Evolutionary conservation across 2,888 invertebrate genomes (phyloP).

Genomic region (Rhagium mordax): DNA sequence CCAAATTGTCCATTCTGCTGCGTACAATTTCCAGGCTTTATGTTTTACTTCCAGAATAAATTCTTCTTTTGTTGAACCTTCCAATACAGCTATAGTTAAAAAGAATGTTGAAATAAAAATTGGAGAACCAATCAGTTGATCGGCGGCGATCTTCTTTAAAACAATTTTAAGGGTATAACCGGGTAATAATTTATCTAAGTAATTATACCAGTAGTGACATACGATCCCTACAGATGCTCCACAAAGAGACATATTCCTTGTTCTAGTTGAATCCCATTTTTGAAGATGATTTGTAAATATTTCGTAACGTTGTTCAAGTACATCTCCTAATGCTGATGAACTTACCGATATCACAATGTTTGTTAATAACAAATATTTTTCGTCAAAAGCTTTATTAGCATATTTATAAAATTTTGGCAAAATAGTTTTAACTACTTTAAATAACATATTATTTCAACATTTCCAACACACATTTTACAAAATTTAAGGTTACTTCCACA

Average conservation of each 20-base stretch:
- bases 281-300: slow-evolving; percentile 73
- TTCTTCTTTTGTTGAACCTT: slow-evolving; percentile 75
- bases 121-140: slow-evolving; percentile 90
- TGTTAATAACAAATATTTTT: slow-evolving; percentile 82
- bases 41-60: slow-evolving; percentile 79
- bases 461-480: background rate
- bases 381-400: slow-evolving; percentile 72
- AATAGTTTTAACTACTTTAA: slow-evolving; percentile 5
- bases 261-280: slow-evolving; percentile 76
- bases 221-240: slow-evolving; percentile 85
- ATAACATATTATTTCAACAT: background rate
- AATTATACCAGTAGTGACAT: slow-evolving; percentile 90
- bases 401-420: slow-evolving; percentile 24
- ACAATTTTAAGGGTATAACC: slow-evolving; percentile 79
- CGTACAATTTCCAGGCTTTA: slow-evolving; percentile 85
- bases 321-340: slow-evolving; percentile 85
- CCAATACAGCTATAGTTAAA: slow-evolving; percentile 81
- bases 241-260: slow-evolving; percentile 83
- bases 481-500: too few relatives aligned
- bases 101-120: slow-evolving; percentile 85
- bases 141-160: slow-evolving; percentile 84
- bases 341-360: slow-evolving; percentile 84
- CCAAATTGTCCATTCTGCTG: slow-evolving; percentile 94
- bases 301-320: slow-evolving; percentile 87
- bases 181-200: slow-evolving; percentile 81